phyloP scores from a whole-genome alignment of 1,140 invertebrate genomes.

The Dermatophagoides farinae region DNA sequence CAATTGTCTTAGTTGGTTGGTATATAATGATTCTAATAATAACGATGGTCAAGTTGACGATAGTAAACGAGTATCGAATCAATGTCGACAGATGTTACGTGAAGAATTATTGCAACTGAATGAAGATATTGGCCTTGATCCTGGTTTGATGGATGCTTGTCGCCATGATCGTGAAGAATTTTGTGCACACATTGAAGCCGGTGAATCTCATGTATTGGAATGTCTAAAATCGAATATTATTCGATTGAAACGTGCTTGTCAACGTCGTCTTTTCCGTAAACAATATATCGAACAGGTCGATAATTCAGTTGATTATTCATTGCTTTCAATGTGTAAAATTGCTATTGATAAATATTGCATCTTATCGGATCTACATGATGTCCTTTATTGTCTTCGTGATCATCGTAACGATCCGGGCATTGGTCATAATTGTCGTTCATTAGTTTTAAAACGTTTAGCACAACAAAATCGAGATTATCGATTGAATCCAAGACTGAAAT shows the following conservation, averaged over 20 bases:
- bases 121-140: conserved; percentile 64
- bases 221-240: conserved; percentile 52
- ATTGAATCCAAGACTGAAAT: conserved; percentile 66
- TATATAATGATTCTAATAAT: conserved; percentile 62
- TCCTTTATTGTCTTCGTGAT: conserved; percentile 34
- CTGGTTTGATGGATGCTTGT: conserved; percentile 45
- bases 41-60: conserved; percentile 25
- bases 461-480: conserved; percentile 79
- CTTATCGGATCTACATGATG: conserved; percentile 33
- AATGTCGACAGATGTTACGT: conserved; percentile 61
- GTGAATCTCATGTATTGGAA: conserved; percentile 58
- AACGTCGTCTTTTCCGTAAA: conserved; percentile 55
- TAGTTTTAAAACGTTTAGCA: conserved; percentile 69
- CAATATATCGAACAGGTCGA: conserved; percentile 64
- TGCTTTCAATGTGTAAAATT: conserved; percentile 55
- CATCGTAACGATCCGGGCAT: conserved; percentile 59
- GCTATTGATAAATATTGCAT: conserved; percentile 63
- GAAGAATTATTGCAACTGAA: conserved; percentile 61
- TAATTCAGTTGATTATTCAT: conserved; percentile 59
- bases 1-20: conserved; percentile 66
- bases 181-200: conserved; percentile 47
- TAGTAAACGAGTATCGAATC: conserved; percentile 52
- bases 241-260: conserved; percentile 45
- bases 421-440: conserved; percentile 58
- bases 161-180: conserved; percentile 48